These are phyloP conservation scores for Trachops cirrhosus DNA, from an alignment of 2,797 vertebrate species.

Conservation along the genomic window DNA sequence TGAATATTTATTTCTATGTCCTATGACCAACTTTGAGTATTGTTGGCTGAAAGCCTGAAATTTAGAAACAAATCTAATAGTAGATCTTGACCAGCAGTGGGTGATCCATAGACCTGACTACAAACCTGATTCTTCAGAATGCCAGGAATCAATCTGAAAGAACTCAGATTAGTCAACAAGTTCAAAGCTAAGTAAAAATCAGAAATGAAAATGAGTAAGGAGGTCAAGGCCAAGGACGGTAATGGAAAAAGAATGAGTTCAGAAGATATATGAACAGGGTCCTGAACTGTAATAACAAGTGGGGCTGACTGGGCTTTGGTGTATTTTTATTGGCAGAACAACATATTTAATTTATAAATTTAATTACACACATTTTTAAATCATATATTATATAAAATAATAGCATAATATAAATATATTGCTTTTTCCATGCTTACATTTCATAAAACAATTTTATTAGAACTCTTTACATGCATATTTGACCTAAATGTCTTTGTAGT, in stretches of 20 bases:
- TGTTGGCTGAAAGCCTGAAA: neutral
- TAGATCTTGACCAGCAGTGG: neutral
- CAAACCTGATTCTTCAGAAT: neutral
- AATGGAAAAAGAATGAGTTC: slow-evolving; percentile 31
- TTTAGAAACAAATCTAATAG: neutral
- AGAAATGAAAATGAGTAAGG: neutral
- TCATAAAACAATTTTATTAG: slow-evolving; percentile 45
- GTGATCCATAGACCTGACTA: neutral
- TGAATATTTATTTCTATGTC: neutral
- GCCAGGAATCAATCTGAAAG: neutral
- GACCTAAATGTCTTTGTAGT: slow-evolving; percentile 36
- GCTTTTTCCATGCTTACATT: slow-evolving; percentile 49
- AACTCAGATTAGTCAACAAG: neutral
- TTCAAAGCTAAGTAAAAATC: neutral
- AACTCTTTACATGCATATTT: slow-evolving; percentile 33
- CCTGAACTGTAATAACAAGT: neutral
- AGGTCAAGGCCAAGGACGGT: neutral
- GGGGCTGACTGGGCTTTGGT: neutral
- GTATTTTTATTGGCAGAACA: slow-evolving; percentile 54
- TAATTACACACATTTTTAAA: slow-evolving; percentile 28
- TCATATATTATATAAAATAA: slow-evolving; percentile 50
- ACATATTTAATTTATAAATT: slow-evolving; percentile 47
- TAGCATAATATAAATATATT: slow-evolving; percentile 50
- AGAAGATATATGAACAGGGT: neutral
- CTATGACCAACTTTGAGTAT: neutral